A percentile compares a stretch with the other conserved stretches of the same genome.
phyloP scores from a whole-genome alignment of 37 sponge, comb jelly and placozoan species.

The Halisarca cf. caerulea region DNA sequence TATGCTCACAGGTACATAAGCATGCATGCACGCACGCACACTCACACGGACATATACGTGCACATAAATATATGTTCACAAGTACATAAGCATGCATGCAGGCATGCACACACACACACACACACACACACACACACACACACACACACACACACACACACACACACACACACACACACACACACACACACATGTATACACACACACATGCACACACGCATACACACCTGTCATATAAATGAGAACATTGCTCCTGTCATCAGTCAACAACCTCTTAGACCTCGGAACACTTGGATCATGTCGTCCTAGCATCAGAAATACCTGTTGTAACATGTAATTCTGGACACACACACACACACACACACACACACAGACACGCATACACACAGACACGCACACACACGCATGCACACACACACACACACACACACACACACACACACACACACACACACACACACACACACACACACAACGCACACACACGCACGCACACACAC shows the following conservation, averaged over 20 bases:
- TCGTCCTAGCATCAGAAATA: slow-evolving; percentile 63
- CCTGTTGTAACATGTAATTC: neutral
- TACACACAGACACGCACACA: no score
- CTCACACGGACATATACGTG: slow-evolving; percentile 9
- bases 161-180: slow-evolving; percentile 31
- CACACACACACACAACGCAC: no score
- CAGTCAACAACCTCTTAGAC: slow-evolving; percentile 87
- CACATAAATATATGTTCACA: slow-evolving; percentile 9
- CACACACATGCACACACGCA: neutral
- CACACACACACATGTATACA: slow-evolving; percentile 20
- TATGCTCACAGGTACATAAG: neutral
- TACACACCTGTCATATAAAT: slow-evolving; percentile 92
- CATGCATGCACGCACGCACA: neutral
- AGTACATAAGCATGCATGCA: neutral
- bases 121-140: slow-evolving; percentile 36
- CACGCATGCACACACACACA: neutral
- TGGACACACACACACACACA: neutral
- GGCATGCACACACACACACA: slow-evolving; percentile 23
- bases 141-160: slow-evolving; percentile 11
- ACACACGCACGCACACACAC: no score
- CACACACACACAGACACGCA: no score
- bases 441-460: no score
- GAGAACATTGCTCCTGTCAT: slow-evolving; percentile 94
- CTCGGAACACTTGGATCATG: slow-evolving; percentile 79
- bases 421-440: neutral